Evolutionary conservation across 2,113 vertebrate species (phyloP), one percentile per base, ranked within the genome.

Genomic region (Suricata suricatta): DNA sequence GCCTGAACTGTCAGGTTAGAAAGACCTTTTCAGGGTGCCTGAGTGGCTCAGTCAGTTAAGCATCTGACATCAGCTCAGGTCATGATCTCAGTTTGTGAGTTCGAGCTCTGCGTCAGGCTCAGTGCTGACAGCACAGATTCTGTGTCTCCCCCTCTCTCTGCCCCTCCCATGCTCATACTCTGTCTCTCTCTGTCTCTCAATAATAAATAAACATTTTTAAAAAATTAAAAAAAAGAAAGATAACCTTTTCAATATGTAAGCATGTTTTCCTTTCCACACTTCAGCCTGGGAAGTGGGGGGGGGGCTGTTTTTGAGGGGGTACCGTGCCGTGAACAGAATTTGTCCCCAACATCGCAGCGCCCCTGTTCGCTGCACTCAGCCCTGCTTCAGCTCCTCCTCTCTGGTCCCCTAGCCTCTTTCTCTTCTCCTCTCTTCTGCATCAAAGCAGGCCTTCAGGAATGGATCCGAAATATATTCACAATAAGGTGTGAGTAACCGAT

Each of bases 261-360:
- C 33, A 31, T 82, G 38, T 25, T 72, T 63, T 83, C 69, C 7
- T 79, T 82, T 47, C 29, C 64, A 14, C n/a, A 29, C 7, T n/a
- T 85, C 52, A 66, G 9, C n/a, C 29, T 38, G 14, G 27, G 38
- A 4, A 5, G 27, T 19, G 14, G 8, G 14, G 11, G 14, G 11
- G 89, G 41, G 7, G 5, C 16, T 83, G 47, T 31, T 31, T 79
- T 33, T 27, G 57, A 41, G 25, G 68, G 31, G 57, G 47, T 52
- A 12, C 1, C 41, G 33, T 19, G 47, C 29, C 76, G 64, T 23
- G 15, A 50, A 23, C 31, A 52, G 81, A 31, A 35, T 57, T 63
- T 35, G 15, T 31, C 14, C 35, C 44, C 41, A 31, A 50, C 9
- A 6, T 23, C 1, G 0, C 19, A 31, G 66, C 10, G 7, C 25